phyloP scores from a whole-genome alignment of 1,140 invertebrate genomes.

The Sweltsa coloradensis region DNA sequence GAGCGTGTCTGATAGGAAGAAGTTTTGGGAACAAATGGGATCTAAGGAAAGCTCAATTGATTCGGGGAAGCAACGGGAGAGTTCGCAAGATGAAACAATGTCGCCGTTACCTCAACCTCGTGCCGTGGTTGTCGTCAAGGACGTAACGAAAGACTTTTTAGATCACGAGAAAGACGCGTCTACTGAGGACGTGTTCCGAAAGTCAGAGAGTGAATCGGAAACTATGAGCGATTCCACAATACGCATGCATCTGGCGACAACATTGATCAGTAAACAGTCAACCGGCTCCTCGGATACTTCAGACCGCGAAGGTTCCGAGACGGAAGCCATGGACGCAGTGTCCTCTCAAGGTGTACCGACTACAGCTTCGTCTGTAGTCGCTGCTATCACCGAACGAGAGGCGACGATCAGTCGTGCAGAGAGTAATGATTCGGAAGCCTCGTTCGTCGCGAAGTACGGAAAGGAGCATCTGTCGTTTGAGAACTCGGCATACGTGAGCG shows the following conservation, averaged over 20 bases:
- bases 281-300: conserved; percentile 17
- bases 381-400: conserved; percentile 12
- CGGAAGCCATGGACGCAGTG: conserved; percentile 11
- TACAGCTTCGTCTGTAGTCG: conserved; percentile 18
- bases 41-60: no score
- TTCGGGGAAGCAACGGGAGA: not conserved
- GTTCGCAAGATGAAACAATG: not conserved
- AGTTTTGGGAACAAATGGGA: conserved; percentile 35
- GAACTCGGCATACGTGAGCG: conserved; percentile 34
- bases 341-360: conserved; percentile 15
- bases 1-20: conserved; percentile 31
- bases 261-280: conserved; percentile 8
- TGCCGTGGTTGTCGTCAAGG: not conserved
- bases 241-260: conserved; percentile 7
- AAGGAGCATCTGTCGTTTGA: conserved; percentile 29
- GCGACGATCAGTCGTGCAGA: conserved; percentile 1
- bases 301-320: conserved; percentile 20
- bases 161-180: no score
- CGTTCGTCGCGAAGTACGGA: conserved; percentile 21
- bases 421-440: conserved; percentile 26
- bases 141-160: not conserved
- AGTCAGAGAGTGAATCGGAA: conserved; percentile 17
- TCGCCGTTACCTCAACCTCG: not conserved
- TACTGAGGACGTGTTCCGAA: no score
- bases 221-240: conserved; percentile 18